Evolutionary conservation across 2,113 vertebrate genomes (phyloP).

Genomic region (Mesembrinibis cayennensis): DNA sequence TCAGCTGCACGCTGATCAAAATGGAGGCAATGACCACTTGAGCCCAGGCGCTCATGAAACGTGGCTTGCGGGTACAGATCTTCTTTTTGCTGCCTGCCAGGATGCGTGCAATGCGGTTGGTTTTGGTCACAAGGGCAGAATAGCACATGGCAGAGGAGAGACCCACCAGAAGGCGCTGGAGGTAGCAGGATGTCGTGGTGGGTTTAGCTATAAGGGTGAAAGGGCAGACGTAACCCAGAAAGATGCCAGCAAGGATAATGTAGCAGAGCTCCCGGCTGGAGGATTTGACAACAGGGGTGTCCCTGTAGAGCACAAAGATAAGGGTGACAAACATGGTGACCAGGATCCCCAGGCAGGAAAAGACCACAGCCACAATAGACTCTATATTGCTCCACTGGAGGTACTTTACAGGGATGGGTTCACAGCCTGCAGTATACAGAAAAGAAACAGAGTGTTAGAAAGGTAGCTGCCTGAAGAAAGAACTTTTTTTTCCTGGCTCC

Average conservation of each 20-base stretch:
- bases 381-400: slow-evolving; percentile 96
- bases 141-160: slow-evolving; percentile 98
- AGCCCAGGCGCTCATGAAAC: slow-evolving; percentile 98
- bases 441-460: slow-evolving; percentile 45
- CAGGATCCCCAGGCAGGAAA: slow-evolving; percentile 95
- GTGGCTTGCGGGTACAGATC: slow-evolving; percentile 96
- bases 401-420: slow-evolving; percentile 88
- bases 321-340: slow-evolving; percentile 97
- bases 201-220: slow-evolving; percentile 95
- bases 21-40: slow-evolving; percentile 94
- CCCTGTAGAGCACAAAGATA: slow-evolving; percentile 95
- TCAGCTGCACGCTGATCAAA: slow-evolving; percentile 93
- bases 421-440: slow-evolving; percentile 81
- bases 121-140: slow-evolving; percentile 96
- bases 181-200: slow-evolving; percentile 91
- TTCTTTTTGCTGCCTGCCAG: slow-evolving; percentile 99
- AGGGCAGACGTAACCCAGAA: slow-evolving; percentile 95
- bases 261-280: slow-evolving; percentile 98
- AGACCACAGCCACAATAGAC: slow-evolving; percentile 93
- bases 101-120: slow-evolving; percentile 97
- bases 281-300: slow-evolving; percentile 98
- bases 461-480: background rate
- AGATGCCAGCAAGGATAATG: slow-evolving; percentile 96
- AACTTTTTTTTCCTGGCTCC: background rate
- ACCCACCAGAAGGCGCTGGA: slow-evolving; percentile 95